phyloP scores from a whole-genome alignment of 2,888 invertebrate species.

The Fabriciana adippe region DNA sequence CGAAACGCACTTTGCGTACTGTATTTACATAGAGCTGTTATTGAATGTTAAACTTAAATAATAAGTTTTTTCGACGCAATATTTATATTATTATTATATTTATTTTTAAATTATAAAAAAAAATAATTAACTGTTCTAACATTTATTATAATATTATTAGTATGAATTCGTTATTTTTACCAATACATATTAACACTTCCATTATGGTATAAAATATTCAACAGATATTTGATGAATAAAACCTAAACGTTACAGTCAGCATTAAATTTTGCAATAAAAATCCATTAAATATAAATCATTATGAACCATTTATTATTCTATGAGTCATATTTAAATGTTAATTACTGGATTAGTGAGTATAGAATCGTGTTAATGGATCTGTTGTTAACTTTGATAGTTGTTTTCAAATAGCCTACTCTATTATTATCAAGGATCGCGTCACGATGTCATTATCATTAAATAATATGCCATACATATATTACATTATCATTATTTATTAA shows the following conservation, averaged over 20 bases:
- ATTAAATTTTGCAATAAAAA: conserved; percentile 3
- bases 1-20: conserved; percentile 54
- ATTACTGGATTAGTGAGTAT: conserved; percentile 25
- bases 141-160: neutral
- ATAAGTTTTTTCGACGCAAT: neutral
- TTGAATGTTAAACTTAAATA: conserved; percentile 3
- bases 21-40: conserved; percentile 51
- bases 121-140: neutral
- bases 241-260: neutral
- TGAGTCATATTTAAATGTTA: conserved; percentile 19
- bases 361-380: conserved; percentile 22
- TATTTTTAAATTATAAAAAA: neutral
- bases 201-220: neutral
- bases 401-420: conserved; percentile 15
- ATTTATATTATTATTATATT: neutral
- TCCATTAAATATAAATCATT: conserved; percentile 16
- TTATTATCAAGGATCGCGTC: conserved; percentile 4
- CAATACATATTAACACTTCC: too few species aligned
- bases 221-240: neutral
- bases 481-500: neutral
- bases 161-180: too few species aligned
- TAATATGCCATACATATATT: neutral
- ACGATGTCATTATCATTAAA: conserved; percentile 16
- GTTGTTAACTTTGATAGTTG: conserved; percentile 11
- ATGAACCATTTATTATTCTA: conserved; percentile 9